Conservation (phyloP, 2,797 vertebrate genomes). For the Sebastes taczanowskii region DNA sequence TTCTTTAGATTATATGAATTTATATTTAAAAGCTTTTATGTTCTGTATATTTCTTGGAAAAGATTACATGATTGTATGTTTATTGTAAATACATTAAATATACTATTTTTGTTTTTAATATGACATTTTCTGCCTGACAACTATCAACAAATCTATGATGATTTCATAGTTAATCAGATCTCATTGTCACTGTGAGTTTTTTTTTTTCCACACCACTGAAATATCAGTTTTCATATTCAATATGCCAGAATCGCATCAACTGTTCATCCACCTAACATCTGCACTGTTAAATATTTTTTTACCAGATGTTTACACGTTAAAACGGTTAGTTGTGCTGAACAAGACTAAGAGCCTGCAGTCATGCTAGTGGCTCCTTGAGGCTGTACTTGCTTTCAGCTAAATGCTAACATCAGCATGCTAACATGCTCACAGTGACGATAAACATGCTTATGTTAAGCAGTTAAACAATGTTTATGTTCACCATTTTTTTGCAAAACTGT, state of each 20-base stretch:
- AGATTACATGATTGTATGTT: conserved; percentile 81
- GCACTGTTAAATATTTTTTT: not conserved
- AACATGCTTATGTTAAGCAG: not conserved
- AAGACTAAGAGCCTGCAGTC: not conserved
- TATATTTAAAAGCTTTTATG: conserved; percentile 76
- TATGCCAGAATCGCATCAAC: not conserved
- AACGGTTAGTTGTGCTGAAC: not conserved
- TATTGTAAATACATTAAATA: conserved; percentile 84
- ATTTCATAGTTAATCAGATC: not conserved
- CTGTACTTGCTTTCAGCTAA: not conserved
- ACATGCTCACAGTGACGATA: not conserved
- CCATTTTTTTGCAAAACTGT: not conserved
- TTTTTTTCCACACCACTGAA: not conserved
- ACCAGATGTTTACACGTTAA: not conserved
- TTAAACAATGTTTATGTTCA: not conserved
- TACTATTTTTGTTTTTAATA: conserved; percentile 82
- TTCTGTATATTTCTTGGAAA: conserved; percentile 77
- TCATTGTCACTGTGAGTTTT: not conserved
- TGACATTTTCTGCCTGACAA: not conserved
- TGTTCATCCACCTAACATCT: not conserved
- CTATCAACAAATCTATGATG: not conserved
- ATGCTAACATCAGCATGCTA: not conserved
- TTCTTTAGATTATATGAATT: conserved; percentile 64
- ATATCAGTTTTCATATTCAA: not conserved
- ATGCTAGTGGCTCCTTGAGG: not conserved